Conservation (phyloP, 2,797 vertebrate species). For the Sarcoramphus papa region DNA sequence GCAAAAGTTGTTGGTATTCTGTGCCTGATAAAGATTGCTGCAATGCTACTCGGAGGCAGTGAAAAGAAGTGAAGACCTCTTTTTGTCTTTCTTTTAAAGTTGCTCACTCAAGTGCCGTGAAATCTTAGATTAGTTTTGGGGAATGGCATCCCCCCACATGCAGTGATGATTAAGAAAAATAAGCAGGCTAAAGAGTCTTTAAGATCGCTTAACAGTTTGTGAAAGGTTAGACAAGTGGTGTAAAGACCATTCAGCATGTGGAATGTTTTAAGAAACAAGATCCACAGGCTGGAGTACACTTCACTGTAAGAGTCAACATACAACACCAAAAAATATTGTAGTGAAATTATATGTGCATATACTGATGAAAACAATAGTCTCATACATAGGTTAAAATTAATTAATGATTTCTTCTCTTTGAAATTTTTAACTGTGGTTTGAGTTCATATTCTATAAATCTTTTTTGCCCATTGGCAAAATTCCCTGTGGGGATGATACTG, state of each 20-base stretch:
- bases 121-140: neutral
- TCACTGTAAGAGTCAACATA: neutral
- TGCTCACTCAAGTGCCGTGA: neutral
- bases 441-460: neutral
- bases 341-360: neutral
- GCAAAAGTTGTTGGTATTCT: neutral
- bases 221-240: neutral
- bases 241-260: neutral
- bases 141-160: neutral
- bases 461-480: neutral
- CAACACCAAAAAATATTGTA: neutral
- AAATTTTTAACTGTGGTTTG: neutral
- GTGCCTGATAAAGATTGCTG: neutral
- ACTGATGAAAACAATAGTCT: neutral
- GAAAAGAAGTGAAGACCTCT: neutral
- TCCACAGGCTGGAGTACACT: neutral
- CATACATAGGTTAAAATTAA: neutral
- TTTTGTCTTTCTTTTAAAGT: neutral
- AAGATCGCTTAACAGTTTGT: neutral
- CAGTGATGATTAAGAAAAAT: neutral
- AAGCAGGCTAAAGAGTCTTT: neutral
- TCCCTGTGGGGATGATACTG: neutral
- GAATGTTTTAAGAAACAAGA: neutral
- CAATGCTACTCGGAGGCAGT: neutral
- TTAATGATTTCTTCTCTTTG: neutral